Base-by-base conservation (phyloP, 1,140 invertebrate species). In the Argopecten irradians region DNA sequence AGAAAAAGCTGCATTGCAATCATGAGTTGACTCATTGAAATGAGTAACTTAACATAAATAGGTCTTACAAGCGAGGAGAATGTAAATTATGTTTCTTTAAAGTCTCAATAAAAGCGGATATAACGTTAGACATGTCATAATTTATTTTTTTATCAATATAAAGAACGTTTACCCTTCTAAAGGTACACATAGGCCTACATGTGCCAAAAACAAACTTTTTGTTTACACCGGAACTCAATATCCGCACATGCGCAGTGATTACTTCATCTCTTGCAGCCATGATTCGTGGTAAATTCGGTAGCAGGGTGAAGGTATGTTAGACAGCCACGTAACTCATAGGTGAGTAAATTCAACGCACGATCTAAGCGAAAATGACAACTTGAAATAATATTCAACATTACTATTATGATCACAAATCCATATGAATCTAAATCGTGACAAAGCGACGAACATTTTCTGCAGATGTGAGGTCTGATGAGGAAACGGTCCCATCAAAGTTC, bases 261-360 rank as follows among this genome's bases (percentile, higher is more conserved):
- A 71, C 2, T n/a, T 71, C 55, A 71, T 71, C 55, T 71, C 55
- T 71, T 71, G 55, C 55, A 71, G 55, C 55, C 55, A 71, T 71
- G 55, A 71, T 71, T 71, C n/a, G 55, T 71, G 55, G 22, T n/a
- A 71, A 71, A 71, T 71, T 71, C n/a, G 55, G 55, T 71, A 71
- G 55, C 55, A 71, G 55, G 55, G 55, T 71, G 28, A 71, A 71
- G 55, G 55, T 71, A 71, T 5, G 55, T 16, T 28, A 22, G 28
- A 71, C 22, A 1, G 55, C 55, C 22, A 71, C 22, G n/a, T 71
- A 71, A 71, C n/a, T 46, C 43, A 22, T 71, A 71, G 55, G 55
- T 71, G 55, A 71, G 55, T 71, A 71, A 28, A 71, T 28, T 28
- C 22, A 71, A 71, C 22, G 11, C 55, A 8, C 16, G 5, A 7